Percentiles rank a stretch among this genome's conserved stretches.
These are phyloP conservation scores for Enteromius treurensis DNA, from an alignment of 2,797 vertebrate species.

Conservation along the genomic window DNA sequence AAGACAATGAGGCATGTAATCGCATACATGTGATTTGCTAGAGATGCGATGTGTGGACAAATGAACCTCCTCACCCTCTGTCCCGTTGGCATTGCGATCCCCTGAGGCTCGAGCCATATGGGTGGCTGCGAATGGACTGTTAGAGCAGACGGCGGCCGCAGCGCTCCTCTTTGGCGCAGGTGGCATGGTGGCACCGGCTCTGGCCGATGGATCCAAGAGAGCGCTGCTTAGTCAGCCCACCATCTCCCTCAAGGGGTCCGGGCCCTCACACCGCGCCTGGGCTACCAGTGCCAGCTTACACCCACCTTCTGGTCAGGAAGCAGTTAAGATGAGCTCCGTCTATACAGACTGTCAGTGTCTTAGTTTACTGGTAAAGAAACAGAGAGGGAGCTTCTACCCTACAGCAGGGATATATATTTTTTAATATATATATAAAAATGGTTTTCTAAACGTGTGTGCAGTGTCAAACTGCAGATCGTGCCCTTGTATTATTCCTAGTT, in stretches of 20 bases:
- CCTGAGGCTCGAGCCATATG: conserved; percentile 63
- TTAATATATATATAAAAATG: not conserved
- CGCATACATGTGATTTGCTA: conserved; percentile 28
- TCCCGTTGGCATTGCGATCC: conserved; percentile 50
- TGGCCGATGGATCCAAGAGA: conserved; percentile 53
- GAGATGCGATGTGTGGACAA: conserved; percentile 35
- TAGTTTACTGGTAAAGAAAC: conserved; percentile 7
- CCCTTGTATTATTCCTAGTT: conserved; percentile 8
- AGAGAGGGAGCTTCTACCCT: not conserved
- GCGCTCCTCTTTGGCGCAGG: conserved; percentile 61
- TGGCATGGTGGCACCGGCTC: conserved; percentile 51
- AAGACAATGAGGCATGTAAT: conserved; percentile 36
- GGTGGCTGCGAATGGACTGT: conserved; percentile 57
- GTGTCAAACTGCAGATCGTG: not conserved
- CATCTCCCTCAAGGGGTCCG: conserved; percentile 63
- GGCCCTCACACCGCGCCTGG: conserved; percentile 61
- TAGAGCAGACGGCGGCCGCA: conserved; percentile 61
- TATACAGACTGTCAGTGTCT: not conserved
- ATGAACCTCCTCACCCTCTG: conserved; percentile 50
- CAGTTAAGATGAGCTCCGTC: conserved; percentile 12
- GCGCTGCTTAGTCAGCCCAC: conserved; percentile 69
- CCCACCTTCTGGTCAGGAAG: conserved; percentile 47
- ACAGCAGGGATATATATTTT: not conserved
- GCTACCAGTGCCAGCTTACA: conserved; percentile 55
- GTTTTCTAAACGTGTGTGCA: not conserved